Percentiles rank a stretch among this genome's conserved stretches.
phyloP scores from a whole-genome alignment of 1,140 invertebrate species.

The Brachionus manjavacas region DNA sequence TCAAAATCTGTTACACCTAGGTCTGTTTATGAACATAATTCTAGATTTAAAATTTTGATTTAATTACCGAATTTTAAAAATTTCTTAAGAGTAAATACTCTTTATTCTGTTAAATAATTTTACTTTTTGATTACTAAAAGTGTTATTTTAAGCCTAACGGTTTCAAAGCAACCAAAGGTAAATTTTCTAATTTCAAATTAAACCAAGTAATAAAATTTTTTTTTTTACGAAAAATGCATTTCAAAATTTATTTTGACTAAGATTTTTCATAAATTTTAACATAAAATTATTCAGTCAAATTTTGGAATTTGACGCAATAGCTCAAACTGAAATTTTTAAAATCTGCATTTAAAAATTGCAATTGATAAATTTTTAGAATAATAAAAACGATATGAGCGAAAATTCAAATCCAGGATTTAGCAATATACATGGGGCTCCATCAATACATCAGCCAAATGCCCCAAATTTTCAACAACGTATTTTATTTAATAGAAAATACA shows the following conservation, averaged over 20 bases:
- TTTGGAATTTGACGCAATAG: too few species aligned
- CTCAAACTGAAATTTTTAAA: too few species aligned
- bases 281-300: neutral
- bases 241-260: too few species aligned
- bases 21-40: neutral
- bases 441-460: neutral
- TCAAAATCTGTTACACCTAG: neutral
- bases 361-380: neutral
- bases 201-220: neutral
- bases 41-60: neutral
- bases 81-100: neutral
- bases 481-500: constrained; percentile 29
- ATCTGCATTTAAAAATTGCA: too few species aligned
- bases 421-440: constrained; percentile 1
- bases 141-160: neutral
- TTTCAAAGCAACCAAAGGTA: neutral
- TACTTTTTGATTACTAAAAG: neutral
- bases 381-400: neutral
- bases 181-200: neutral
- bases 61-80: neutral
- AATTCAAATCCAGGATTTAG: neutral
- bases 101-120: neutral
- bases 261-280: neutral
- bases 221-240: neutral
- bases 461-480: constrained; percentile 12